A percentile compares a stretch with the other conserved stretches of the same genome.
Conservation (phyloP, 1,140 invertebrate genomes). For the Calliphora vicina region DNA sequence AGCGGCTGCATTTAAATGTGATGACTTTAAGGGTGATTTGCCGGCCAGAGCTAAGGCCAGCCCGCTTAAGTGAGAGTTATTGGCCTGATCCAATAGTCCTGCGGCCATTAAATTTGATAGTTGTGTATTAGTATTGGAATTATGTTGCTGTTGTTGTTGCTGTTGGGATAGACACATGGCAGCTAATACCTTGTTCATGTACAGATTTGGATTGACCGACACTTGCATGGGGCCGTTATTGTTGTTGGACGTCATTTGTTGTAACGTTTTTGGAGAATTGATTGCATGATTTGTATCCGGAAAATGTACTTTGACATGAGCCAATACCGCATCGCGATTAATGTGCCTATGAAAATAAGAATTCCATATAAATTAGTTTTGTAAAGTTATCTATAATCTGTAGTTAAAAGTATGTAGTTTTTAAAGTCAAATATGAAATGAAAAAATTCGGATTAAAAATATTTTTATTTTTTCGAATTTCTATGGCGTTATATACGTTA, state of each 20-base stretch:
- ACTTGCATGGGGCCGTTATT: constrained; percentile 56
- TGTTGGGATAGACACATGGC: constrained; percentile 58
- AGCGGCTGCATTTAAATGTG: constrained; percentile 46
- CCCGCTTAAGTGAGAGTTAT: constrained; percentile 53
- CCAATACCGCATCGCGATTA: constrained; percentile 71
- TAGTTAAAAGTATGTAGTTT: too few relatives aligned
- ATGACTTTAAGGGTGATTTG: constrained; percentile 54
- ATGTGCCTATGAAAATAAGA: constrained; percentile 65
- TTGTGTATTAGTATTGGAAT: constrained; percentile 33
- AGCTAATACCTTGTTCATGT: constrained; percentile 61
- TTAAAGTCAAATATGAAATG: too few relatives aligned
- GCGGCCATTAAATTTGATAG: constrained; percentile 51
- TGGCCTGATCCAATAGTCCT: constrained; percentile 53
- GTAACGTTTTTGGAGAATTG: constrained; percentile 18
- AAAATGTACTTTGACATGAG: constrained; percentile 74
- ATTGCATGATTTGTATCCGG: constrained; percentile 49
- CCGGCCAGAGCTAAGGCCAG: constrained; percentile 55
- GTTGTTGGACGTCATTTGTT: constrained; percentile 21
- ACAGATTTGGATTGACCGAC: constrained; percentile 52
- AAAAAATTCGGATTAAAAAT: constrained; percentile 10
- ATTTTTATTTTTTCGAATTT: too few relatives aligned
- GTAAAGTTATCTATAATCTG: too few relatives aligned
- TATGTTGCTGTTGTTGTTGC: constrained; percentile 36
- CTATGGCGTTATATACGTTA: too few relatives aligned
- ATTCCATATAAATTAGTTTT: too few relatives aligned